A percentile compares a stretch with the other conserved stretches of the same genome.
These are phyloP conservation scores for Sternarchorhynchus goeldii DNA, from an alignment of 2,797 vertebrate genomes.

Conservation along the genomic window DNA sequence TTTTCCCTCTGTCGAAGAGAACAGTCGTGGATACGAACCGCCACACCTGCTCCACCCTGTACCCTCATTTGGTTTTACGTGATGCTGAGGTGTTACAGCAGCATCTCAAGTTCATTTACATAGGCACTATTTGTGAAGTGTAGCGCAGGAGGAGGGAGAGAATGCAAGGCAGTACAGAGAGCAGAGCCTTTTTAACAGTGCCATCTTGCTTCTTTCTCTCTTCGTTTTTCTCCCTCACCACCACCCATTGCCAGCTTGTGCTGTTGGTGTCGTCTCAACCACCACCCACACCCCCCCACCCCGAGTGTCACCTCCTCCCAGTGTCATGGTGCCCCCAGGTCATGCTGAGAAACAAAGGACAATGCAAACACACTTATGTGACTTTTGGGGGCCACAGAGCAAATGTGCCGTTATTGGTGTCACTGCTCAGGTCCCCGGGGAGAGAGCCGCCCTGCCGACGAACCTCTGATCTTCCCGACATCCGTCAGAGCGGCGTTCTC, in stretches of 20 bases:
- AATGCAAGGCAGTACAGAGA: slow-evolving; percentile 37
- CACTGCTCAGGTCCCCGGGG: slow-evolving; percentile 63
- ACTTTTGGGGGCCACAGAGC: slow-evolving; percentile 67
- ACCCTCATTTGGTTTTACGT: slow-evolving; percentile 78
- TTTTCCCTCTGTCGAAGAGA: slow-evolving; percentile 63
- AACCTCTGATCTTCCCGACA: slow-evolving; percentile 30
- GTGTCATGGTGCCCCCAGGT: slow-evolving; percentile 54
- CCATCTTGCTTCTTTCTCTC: slow-evolving; percentile 41
- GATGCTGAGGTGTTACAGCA: slow-evolving; percentile 78
- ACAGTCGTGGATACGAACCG: slow-evolving; percentile 52
- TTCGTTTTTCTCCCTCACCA: slow-evolving; percentile 4
- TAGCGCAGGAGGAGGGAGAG: slow-evolving; percentile 68
- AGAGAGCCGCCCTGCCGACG: slow-evolving; percentile 16
- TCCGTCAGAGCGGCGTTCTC: neutral
- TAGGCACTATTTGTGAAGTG: slow-evolving; percentile 70
- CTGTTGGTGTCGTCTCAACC: slow-evolving; percentile 36
- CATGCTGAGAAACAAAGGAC: slow-evolving; percentile 70
- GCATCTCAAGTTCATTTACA: slow-evolving; percentile 79
- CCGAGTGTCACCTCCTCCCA: slow-evolving; percentile 67
- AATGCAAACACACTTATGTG: slow-evolving; percentile 74
- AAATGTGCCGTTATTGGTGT: slow-evolving; percentile 65
- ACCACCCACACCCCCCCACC: neutral
- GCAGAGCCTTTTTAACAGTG: slow-evolving; percentile 22
- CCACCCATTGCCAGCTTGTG: slow-evolving; percentile 44
- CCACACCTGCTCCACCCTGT: slow-evolving; percentile 73